Percentiles rank a stretch among this genome's conserved stretches.
Evolutionary conservation across 2,888 invertebrate genomes (phyloP).

Genomic region (Lapara coniferarum): DNA sequence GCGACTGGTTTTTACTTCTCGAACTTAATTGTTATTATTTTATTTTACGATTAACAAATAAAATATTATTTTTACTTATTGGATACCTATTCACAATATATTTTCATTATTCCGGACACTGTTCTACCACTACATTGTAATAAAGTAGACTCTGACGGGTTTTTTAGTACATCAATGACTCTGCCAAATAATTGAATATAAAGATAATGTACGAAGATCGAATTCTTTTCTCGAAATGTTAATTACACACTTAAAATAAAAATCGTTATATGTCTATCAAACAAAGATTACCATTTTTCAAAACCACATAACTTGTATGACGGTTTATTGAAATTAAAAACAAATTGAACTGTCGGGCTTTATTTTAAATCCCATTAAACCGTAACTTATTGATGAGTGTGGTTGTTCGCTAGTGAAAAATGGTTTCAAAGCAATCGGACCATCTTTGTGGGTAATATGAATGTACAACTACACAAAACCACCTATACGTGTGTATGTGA

Average conservation of each 20-base stretch:
- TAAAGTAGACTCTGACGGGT: too few relatives aligned
- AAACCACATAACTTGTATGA: neutral
- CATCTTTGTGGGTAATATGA: slow-evolving; percentile 18
- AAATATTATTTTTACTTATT: too few relatives aligned
- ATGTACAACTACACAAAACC: slow-evolving; percentile 19
- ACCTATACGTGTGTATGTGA: neutral
- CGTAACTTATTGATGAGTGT: slow-evolving; percentile 48
- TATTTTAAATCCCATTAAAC: slow-evolving; percentile 55
- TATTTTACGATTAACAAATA: too few relatives aligned
- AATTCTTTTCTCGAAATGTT: slow-evolving; percentile 6
- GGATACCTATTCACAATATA: slow-evolving; percentile 35
- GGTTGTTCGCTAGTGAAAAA: slow-evolving; percentile 49
- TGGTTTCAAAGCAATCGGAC: slow-evolving; percentile 15
- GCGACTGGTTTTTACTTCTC: neutral
- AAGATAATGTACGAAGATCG: neutral
- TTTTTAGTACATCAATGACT: too few relatives aligned
- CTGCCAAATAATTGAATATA: neutral
- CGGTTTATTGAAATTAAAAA: slow-evolving; percentile 5
- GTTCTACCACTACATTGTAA: neutral
- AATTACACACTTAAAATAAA: neutral
- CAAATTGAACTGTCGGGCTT: slow-evolving; percentile 33
- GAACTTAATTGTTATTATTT: too few relatives aligned
- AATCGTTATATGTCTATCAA: slow-evolving; percentile 3
- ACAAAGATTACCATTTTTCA: neutral
- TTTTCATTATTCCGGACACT: slow-evolving; percentile 50